These are phyloP conservation scores for Drosophila rhopaloa DNA, from an alignment of 1,140 invertebrate genomes.

Conservation along the genomic window DNA sequence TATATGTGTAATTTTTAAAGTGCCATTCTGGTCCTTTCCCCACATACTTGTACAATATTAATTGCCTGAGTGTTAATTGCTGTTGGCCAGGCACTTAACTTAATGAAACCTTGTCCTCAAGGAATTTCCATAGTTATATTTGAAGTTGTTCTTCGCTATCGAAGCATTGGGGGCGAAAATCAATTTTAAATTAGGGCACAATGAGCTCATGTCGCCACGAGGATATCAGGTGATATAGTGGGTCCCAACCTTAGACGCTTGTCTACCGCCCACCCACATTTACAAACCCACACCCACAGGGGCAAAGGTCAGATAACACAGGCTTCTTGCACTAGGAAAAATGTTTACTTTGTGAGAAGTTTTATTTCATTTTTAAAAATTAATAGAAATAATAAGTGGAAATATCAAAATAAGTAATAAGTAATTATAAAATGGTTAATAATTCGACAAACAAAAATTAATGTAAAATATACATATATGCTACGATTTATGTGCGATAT, in stretches of 20 bases:
- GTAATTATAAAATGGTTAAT: too few species aligned
- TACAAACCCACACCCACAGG: slow-evolving; percentile 7
- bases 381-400: not conserved
- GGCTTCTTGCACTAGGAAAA: slow-evolving; percentile 14
- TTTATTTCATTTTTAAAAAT: not conserved
- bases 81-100: slow-evolving; percentile 53
- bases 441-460: too few species aligned
- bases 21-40: not conserved
- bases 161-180: slow-evolving; percentile 49
- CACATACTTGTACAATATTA: slow-evolving; percentile 23
- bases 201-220: slow-evolving; percentile 71
- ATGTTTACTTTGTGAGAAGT: not conserved
- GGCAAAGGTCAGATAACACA: slow-evolving; percentile 50
- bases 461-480: too few species aligned
- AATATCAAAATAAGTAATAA: too few species aligned
- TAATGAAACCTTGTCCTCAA: slow-evolving; percentile 53
- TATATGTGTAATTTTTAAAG: slow-evolving; percentile 12
- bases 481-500: too few species aligned
- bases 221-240: slow-evolving; percentile 56
- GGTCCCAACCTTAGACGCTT: slow-evolving; percentile 4
- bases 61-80: slow-evolving; percentile 54
- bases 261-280: not conserved
- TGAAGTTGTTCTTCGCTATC: slow-evolving; percentile 24
- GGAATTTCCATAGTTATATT: slow-evolving; percentile 47
- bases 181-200: slow-evolving; percentile 78